Evolutionary conservation across 1,140 invertebrate species (phyloP), one percentile per base, ranked within the genome.

Genomic region (Onthophagus taurus): DNA sequence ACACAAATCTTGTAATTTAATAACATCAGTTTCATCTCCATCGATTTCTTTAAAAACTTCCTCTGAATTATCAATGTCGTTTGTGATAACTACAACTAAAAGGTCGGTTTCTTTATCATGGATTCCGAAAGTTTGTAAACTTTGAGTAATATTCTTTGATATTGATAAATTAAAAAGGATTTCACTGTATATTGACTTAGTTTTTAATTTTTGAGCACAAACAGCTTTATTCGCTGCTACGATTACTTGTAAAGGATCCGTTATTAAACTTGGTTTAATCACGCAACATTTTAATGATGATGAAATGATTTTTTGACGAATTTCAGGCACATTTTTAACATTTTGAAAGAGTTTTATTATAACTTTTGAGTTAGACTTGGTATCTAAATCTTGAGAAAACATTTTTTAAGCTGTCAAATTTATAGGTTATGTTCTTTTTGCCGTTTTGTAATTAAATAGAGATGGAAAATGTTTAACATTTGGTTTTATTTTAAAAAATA

Each of bases 161-260:
- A 75, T 57, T 0, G 80, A 83, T 33, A 85, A 64, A 57, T 75
- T 80, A 52, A 74, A 85, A 20, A 85, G 53, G 21, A 83, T 72
- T 67, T 85, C 82, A 0, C 77, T 76, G 52, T 69, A 76, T 2
- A 83, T 53, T 21, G 65, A 74, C 53, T 70, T 75, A 2, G 81
- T 84, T 0, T 70, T 72, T 55, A 81, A 63, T 44, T 71, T 73
- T 38, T 71, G 63, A 7, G 69, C 66, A 2, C 75, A 46, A 0
- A 69, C 65, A n/a, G 81, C 78, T 62, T 77, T 80, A 52, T 83
- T 83, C 0, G 76, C 76, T 3, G 81, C 80, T 0, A 81, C 68
- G 3, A 67, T 64, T 2, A 81, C 56, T 70, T 84, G 81, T 52
- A 83, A 75, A 6, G 72, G 66, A 63, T 81, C 74, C 4, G 72